phyloP scores from a whole-genome alignment of 2,113 vertebrate species.

The Nannospalax galili region DNA sequence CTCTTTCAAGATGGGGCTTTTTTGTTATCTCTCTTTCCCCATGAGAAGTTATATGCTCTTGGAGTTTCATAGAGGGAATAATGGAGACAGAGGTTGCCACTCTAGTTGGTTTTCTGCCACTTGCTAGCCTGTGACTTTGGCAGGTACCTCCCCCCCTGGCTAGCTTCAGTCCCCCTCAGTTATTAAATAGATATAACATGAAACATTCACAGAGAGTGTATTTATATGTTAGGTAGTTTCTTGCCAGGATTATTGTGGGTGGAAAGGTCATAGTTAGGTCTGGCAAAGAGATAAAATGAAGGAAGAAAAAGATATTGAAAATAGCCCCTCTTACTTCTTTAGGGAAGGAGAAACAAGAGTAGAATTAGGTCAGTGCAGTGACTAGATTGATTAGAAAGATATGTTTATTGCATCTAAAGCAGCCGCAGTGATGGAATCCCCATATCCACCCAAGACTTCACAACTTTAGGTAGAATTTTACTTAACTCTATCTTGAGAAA shows the following conservation, averaged over 20 bases:
- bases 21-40: background rate
- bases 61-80: background rate
- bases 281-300: background rate
- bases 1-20: background rate
- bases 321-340: conserved; percentile 7
- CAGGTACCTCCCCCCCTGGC: background rate
- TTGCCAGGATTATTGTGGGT: background rate
- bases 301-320: background rate
- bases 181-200: background rate
- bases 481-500: background rate
- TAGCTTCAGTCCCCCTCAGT: background rate
- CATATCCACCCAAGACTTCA: background rate
- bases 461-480: background rate
- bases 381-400: background rate
- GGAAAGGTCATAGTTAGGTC: background rate
- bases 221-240: background rate
- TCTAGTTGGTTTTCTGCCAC: background rate
- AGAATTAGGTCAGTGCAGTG: background rate
- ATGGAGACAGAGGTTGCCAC: background rate
- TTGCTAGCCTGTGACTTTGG: background rate
- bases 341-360: background rate
- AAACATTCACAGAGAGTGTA: background rate
- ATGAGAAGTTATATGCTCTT: background rate
- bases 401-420: background rate
- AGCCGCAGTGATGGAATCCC: background rate